These are phyloP conservation scores for Ceryle rudis DNA, from an alignment of 2,797 vertebrate genomes.

Conservation along the genomic window DNA sequence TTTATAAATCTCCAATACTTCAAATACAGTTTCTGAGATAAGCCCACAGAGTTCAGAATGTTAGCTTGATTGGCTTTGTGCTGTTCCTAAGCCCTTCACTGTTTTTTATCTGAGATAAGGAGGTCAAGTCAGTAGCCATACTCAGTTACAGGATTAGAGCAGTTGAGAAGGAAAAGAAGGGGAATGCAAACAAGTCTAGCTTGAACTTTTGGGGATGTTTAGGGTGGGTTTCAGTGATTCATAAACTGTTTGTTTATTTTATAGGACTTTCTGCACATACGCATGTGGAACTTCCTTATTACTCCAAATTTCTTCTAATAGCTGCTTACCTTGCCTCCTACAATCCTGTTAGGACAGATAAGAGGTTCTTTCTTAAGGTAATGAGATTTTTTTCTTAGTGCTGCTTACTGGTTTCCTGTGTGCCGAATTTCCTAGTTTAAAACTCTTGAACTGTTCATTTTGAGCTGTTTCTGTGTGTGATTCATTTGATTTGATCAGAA, in stretches of 20 bases:
- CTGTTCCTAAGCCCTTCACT: not conserved
- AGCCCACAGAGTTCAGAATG: not conserved
- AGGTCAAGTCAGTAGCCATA: not conserved
- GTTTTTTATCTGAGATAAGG: not conserved
- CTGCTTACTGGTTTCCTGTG: not conserved
- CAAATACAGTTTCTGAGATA: not conserved
- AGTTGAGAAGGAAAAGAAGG: not conserved
- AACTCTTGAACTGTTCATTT: not conserved
- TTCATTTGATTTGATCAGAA: not conserved
- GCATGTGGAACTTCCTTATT: constrained; percentile 95
- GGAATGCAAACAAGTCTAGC: not conserved
- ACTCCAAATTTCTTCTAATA: constrained; percentile 97
- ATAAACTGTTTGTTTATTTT: constrained; percentile 2
- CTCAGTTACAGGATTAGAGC: not conserved
- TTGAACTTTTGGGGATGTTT: not conserved
- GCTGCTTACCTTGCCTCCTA: constrained; percentile 97
- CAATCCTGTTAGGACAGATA: constrained; percentile 95
- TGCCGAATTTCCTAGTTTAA: not conserved
- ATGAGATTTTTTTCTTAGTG: not conserved
- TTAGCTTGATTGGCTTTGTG: not conserved
- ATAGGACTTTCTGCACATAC: constrained; percentile 89
- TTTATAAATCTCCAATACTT: not conserved
- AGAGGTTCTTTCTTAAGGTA: constrained; percentile 98
- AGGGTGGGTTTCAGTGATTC: not conserved
- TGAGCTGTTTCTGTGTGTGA: not conserved